Conservation (phyloP, 2,888 invertebrate species). For the Agriopis marginaria region DNA sequence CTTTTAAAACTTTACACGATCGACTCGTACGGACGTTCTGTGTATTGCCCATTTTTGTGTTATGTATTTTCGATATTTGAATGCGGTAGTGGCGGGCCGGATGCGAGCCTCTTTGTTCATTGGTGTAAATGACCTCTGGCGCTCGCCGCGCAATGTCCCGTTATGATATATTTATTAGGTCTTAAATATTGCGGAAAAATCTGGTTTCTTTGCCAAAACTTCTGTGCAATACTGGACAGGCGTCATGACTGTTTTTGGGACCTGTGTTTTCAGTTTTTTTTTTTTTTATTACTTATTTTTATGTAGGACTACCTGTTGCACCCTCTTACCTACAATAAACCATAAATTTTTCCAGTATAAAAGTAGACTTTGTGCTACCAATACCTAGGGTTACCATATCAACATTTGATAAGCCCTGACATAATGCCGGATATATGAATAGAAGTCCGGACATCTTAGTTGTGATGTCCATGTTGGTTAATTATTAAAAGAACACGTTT, state of each 20-base stretch:
- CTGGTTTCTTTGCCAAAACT: constrained; percentile 15
- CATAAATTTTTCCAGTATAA: too few relatives aligned
- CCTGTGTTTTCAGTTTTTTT: too few relatives aligned
- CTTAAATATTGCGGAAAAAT: constrained; percentile 11
- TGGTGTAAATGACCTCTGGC: constrained; percentile 67
- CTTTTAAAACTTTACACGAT: constrained; percentile 2
- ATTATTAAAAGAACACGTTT: too few relatives aligned
- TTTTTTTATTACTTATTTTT: background rate
- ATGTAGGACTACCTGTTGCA: too few relatives aligned
- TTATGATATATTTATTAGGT: constrained; percentile 52
- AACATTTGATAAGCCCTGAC: too few relatives aligned
- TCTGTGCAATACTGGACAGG: background rate
- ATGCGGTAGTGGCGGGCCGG: constrained; percentile 39
- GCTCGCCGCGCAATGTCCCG: constrained; percentile 62
- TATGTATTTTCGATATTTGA: constrained; percentile 46
- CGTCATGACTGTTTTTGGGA: background rate
- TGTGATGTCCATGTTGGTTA: too few relatives aligned
- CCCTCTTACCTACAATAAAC: too few relatives aligned
- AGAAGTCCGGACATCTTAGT: too few relatives aligned
- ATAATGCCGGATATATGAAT: too few relatives aligned
- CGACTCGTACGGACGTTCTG: background rate
- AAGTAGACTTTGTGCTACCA: too few relatives aligned
- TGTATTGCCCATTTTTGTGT: constrained; percentile 43
- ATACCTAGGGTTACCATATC: too few relatives aligned
- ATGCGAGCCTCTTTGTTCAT: constrained; percentile 60